Conservation (phyloP, 2,888 invertebrate genomes). For the Seladonia tumulorum region DNA sequence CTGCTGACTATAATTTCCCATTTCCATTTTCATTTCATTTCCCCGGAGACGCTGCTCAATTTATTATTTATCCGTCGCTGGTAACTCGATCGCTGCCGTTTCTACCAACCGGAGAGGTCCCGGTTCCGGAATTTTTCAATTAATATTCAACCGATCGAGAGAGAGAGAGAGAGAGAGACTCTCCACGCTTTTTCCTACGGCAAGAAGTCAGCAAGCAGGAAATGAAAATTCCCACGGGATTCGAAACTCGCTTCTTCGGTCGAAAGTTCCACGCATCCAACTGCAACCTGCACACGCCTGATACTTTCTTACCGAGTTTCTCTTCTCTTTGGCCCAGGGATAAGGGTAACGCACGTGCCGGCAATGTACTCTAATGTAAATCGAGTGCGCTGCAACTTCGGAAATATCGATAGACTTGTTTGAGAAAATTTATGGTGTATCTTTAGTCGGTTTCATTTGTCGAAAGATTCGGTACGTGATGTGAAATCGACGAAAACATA, state of each 20-base stretch:
- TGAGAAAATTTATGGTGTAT: neutral
- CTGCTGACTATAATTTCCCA: slow-evolving; percentile 30
- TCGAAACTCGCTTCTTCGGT: neutral
- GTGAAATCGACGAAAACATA: too few relatives aligned
- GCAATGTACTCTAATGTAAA: neutral
- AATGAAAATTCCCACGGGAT: neutral
- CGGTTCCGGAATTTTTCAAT: slow-evolving; percentile 2
- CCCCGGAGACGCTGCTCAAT: slow-evolving; percentile 15
- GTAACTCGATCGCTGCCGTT: neutral
- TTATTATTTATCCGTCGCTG: slow-evolving; percentile 20
- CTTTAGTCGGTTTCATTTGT: neutral
- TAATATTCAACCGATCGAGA: neutral
- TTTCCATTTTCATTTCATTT: slow-evolving; percentile 33
- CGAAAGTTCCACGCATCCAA: neutral
- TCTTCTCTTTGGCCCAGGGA: neutral
- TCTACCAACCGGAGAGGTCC: neutral
- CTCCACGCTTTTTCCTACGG: neutral
- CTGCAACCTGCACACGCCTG: neutral
- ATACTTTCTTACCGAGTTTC: neutral
- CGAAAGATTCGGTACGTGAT: too few relatives aligned
- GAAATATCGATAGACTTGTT: neutral
- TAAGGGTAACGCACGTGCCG: neutral
- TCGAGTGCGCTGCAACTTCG: neutral
- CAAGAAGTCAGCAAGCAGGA: neutral
- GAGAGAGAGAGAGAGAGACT: neutral